Evolutionary conservation across 2,113 vertebrate species (phyloP).

Genomic region (Excalfactoria chinensis): DNA sequence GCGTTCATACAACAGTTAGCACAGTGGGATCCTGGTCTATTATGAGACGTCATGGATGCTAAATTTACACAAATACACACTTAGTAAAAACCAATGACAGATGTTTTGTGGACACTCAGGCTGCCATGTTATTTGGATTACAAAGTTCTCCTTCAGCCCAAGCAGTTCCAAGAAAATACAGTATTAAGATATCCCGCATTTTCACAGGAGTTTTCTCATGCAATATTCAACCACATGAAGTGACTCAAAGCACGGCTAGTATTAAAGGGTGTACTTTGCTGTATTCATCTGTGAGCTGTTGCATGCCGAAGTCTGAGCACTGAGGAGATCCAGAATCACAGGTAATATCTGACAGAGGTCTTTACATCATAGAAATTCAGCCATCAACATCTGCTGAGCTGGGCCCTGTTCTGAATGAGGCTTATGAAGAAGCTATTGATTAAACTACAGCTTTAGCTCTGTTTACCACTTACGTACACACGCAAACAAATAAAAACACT

Average conservation of each 20-base stretch:
- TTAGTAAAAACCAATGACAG: slow-evolving; percentile 51
- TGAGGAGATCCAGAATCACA: slow-evolving; percentile 9
- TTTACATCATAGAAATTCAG: slow-evolving; percentile 39
- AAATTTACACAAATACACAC: slow-evolving; percentile 57
- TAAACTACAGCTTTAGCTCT: slow-evolving; percentile 7
- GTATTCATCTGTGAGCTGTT: slow-evolving; percentile 30
- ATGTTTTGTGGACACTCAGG: slow-evolving; percentile 38
- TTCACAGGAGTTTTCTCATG: slow-evolving; percentile 40
- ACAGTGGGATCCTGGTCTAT: slow-evolving; percentile 29
- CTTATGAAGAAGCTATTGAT: slow-evolving; percentile 51
- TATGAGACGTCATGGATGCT: slow-evolving; percentile 45
- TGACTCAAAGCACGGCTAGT: not conserved
- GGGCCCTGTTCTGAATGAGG: slow-evolving; percentile 1
- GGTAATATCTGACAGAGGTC: slow-evolving; percentile 10
- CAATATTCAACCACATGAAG: slow-evolving; percentile 42
- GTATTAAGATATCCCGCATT: not conserved
- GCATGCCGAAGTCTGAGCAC: slow-evolving; percentile 1
- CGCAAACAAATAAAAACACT: slow-evolving; percentile 58
- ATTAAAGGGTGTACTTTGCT: slow-evolving; percentile 30
- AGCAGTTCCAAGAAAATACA: slow-evolving; percentile 31
- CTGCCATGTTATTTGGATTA: slow-evolving; percentile 38
- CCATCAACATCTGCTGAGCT: slow-evolving; percentile 19
- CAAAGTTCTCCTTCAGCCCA: not conserved
- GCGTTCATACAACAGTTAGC: not conserved
- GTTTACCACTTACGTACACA: not conserved